Percentiles rank a stretch among this genome's conserved stretches.
Evolutionary conservation across 1,140 invertebrate species (phyloP).

Genomic region (Venustaconcha ellipsiformis): DNA sequence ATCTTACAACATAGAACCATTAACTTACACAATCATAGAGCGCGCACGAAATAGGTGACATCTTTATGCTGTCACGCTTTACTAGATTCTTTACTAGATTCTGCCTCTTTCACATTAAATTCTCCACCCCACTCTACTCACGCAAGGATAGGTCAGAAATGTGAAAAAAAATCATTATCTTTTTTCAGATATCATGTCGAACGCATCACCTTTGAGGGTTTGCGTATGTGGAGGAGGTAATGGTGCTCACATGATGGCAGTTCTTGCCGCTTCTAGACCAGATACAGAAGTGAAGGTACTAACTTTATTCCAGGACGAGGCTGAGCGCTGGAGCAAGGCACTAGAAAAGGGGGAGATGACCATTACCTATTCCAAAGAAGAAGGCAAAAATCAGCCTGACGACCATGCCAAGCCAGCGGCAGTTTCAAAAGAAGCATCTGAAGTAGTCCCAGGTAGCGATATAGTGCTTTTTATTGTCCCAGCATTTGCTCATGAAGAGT

Average conservation of each 20-base stretch:
- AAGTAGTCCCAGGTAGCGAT: constrained; percentile 32
- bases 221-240: constrained; percentile 52
- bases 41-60: no score
- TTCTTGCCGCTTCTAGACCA: constrained; percentile 39
- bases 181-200: constrained; percentile 7
- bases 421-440: constrained; percentile 34
- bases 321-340: constrained; percentile 42
- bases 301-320: constrained; percentile 47
- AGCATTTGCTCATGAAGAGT: constrained; percentile 42
- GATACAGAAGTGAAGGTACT: constrained; percentile 41
- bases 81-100: no score
- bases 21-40: no score
- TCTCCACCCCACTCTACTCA: no score
- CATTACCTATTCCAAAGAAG: constrained; percentile 20
- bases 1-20: no score
- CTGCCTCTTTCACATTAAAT: no score
- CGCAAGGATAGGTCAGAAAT: no score
- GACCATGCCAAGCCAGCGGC: constrained; percentile 32
- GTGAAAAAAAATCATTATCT: not conserved
- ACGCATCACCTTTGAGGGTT: constrained; percentile 25
- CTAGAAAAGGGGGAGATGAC: constrained; percentile 39
- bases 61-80: no score
- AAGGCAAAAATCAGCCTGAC: constrained; percentile 6
- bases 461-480: constrained; percentile 40
- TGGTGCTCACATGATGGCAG: constrained; percentile 48